Evolutionary conservation across 2,888 invertebrate species (phyloP), one percentile per base, ranked within the genome.

Genomic region (Agrotis segetum): DNA sequence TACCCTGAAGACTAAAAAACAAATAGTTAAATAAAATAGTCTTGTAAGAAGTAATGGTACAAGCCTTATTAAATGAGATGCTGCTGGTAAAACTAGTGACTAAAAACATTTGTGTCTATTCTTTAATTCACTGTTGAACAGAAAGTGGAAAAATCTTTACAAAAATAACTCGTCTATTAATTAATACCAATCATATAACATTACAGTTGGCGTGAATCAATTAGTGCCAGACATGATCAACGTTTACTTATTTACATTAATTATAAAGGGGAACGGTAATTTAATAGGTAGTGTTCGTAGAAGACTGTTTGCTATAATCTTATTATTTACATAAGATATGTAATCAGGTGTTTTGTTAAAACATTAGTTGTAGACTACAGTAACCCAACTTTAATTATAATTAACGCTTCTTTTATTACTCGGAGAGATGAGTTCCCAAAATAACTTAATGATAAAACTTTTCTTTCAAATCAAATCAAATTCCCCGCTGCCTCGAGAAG

Each of bases 371-470:
- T 49, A 34, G 9, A 13, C 21, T 21, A 50, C 19, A 29, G 4
- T 16, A 17, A 11, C 9, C 1, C 56, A 56, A 56, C n/a, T 24
- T 34, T 19, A 66, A 1, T 19, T 19, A 24, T 46, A 58, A 19
- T 44, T 21, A 29, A 63, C 5, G 44, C 29, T 49, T 59, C 67
- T 61, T 67, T 60, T 17, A 49, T 50, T 16, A 34, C 19, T 34
- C 11, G 17, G 1, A 44, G 47, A 13, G 17, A 52, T 47, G 61
- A 46, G 40, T 29, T 34, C 34, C 40, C 14, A 50, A 71, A 74
- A 71, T 50, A 77, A 46, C 34, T 68, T 49, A 52, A 1, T n/a
- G 50, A 24, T 69, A 16, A 79, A 69, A 81, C 69, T 77, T 81
- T 67, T 21, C 46, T 67, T 52, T 74, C 59, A 70, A 61, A 70